Evolutionary conservation across 2,797 vertebrate genomes (phyloP).

Genomic region (Neoniphon sammara): DNA sequence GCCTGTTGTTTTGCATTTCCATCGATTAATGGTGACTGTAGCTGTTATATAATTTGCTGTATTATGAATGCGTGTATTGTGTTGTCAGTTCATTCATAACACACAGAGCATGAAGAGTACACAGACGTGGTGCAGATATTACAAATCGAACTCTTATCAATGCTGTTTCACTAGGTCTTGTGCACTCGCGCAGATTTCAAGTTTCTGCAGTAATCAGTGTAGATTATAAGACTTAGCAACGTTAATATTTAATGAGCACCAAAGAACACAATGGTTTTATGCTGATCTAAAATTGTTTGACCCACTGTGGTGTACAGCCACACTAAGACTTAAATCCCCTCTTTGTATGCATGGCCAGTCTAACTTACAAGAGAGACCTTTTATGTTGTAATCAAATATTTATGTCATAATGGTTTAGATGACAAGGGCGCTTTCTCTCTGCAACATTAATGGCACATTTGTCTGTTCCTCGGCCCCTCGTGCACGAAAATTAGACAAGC

Average conservation of each 20-base stretch:
- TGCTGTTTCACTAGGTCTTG: conserved; percentile 33
- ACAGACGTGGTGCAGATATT: conserved; percentile 21
- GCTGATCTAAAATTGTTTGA: conserved; percentile 52
- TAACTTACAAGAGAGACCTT: conserved; percentile 67
- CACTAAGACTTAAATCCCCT: conserved; percentile 31
- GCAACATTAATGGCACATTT: conserved; percentile 67
- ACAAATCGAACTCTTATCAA: conserved; percentile 22
- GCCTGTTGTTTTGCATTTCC: neutral
- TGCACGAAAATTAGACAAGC: conserved; percentile 53
- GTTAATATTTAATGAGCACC: conserved; percentile 68
- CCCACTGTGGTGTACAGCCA: conserved; percentile 38
- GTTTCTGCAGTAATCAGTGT: conserved; percentile 45
- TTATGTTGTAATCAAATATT: conserved; percentile 80
- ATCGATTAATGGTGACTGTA: neutral
- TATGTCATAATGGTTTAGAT: conserved; percentile 75
- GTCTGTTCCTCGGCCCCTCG: conserved; percentile 26
- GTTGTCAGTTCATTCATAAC: neutral
- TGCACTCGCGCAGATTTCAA: conserved; percentile 41
- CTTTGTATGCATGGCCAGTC: conserved; percentile 62
- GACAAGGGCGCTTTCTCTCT: conserved; percentile 61
- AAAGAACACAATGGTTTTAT: conserved; percentile 57
- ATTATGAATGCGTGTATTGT: neutral
- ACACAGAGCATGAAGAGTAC: neutral
- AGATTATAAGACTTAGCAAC: conserved; percentile 59
- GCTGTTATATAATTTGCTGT: no score